Evolutionary conservation across 2,797 vertebrate species (phyloP), one percentile per base, ranked within the genome.

Genomic region (Phrynocephalus guinanensis): DNA sequence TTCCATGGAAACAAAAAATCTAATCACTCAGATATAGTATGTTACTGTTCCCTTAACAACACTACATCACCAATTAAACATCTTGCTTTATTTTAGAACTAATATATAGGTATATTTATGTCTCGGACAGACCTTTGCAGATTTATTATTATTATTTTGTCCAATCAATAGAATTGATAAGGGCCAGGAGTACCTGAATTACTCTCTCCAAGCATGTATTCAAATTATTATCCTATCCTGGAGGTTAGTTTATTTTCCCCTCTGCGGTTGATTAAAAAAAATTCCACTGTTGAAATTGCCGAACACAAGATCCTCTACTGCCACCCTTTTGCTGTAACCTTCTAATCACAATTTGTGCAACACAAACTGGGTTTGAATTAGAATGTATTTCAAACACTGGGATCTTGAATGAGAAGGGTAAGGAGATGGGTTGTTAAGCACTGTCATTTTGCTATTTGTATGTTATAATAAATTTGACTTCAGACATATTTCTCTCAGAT

Each of bases 111-210:
- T 15, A 82, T 48, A 24, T 6, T n/a, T 67, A 26, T 28, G 33
- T 67, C 6, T 56, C 28, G 26, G 28, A 56, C 72, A 73, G 22
- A 8, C 10, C 26, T 63, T 60, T 60, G 82, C 60, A 60, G 48
- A 50, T 85, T 52, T 85, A 28, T 52, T 10, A 28, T 52, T 10
- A 50, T 83, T 5, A 38, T 68, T 73, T 76, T 90, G 30, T 79
- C 80, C 38, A 82, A 38, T 75, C 85, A 76, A 67, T 83, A 68
- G 18, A 68, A 84, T 90, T 89, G 56, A 77, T 66, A 82, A 83
- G 63, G 82, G 68, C 79, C 15, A 76, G 85, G 38, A 30, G 86
- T 89, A 18, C 86, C 28, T 85, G 89, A 87, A 90, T 15, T 20
- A 71, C 1, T 1, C 30, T 91, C 79, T 90, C 88, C 16, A 75